Evolutionary conservation across 1,140 invertebrate species (phyloP), one percentile per base, ranked within the genome.

Genomic region (Kradibia gibbosae): DNA sequence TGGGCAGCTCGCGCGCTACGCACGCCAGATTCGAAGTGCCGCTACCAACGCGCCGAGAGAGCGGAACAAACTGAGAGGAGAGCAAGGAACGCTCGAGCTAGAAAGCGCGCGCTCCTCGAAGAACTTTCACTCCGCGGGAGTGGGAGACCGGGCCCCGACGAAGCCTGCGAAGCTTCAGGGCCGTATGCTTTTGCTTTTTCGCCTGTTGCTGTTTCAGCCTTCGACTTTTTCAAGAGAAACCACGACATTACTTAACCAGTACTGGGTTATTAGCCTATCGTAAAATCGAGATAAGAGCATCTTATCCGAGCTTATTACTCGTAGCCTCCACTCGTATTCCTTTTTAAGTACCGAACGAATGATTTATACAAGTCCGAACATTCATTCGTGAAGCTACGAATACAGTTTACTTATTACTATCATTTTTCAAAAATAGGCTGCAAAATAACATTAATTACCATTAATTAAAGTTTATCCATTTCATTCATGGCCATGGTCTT

Each of bases 41-140:
- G 78, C 70, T 15, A n/a, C n/a, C 71, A 50, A n/a, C 71, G 31
- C n/a, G 20, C 31, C 28, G 60, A 55, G 73, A 81, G 79, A 81
- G 79, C 79, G 79, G 31, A 67, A 60, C 57, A 42, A 48, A 81
- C 79, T 81, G 71, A 65, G 53, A 31, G 28, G 31, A 42, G 31
- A 42, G 22, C 36, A 20, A 25, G 57, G 39, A 39, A 65, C 28
- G 50, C 53, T 80, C 45, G 15, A 39, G 48, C 31, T 81, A 81
- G 79, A 81, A 81, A 81, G 79, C 72, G 42, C 28, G 36, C 71
- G 48, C n/a, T 31, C 28, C 71, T 15, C 50, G 20, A 11, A 28
- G 34, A 48, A 76, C 80, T 77, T 77, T 81, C 80, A 81, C 79
- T 81, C 53, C 13, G 25, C 10, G 39, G 67, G 53, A 60, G 67